Evolutionary conservation across 2,797 vertebrate genomes (phyloP).

Genomic region (Bryconaethiops microstoma): DNA sequence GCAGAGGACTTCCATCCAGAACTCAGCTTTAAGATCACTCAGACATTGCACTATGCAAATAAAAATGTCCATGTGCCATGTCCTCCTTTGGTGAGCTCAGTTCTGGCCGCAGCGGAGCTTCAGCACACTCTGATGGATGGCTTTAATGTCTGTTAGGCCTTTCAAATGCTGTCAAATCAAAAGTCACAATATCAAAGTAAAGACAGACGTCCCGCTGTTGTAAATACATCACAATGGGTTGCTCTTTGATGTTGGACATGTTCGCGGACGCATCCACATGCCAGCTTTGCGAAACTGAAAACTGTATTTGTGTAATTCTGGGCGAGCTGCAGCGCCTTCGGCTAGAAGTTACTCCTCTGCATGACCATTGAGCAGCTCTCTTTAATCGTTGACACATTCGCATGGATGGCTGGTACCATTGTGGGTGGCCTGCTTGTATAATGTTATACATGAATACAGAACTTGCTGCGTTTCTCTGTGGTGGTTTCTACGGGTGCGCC

Average conservation of each 20-base stretch:
- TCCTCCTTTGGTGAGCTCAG: background rate
- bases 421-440: slow-evolving; percentile 54
- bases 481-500: slow-evolving; percentile 35
- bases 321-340: background rate
- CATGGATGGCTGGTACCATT: slow-evolving; percentile 35
- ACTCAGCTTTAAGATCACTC: background rate
- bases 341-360: background rate
- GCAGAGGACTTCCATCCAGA: background rate
- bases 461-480: slow-evolving; percentile 4
- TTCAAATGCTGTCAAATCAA: background rate
- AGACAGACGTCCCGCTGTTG: background rate
- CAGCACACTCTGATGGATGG: background rate
- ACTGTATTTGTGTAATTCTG: background rate
- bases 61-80: too few species aligned
- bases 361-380: slow-evolving; percentile 29
- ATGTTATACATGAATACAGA: slow-evolving; percentile 28
- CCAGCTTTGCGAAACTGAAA: background rate
- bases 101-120: background rate
- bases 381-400: slow-evolving; percentile 51
- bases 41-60: too few species aligned
- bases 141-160: background rate
- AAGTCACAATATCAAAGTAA: background rate
- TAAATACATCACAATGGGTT: background rate
- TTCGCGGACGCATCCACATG: background rate
- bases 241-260: slow-evolving; percentile 4